These are phyloP conservation scores for Triplophysa rosa DNA, from an alignment of 2,113 vertebrate genomes.

Conservation along the genomic window DNA sequence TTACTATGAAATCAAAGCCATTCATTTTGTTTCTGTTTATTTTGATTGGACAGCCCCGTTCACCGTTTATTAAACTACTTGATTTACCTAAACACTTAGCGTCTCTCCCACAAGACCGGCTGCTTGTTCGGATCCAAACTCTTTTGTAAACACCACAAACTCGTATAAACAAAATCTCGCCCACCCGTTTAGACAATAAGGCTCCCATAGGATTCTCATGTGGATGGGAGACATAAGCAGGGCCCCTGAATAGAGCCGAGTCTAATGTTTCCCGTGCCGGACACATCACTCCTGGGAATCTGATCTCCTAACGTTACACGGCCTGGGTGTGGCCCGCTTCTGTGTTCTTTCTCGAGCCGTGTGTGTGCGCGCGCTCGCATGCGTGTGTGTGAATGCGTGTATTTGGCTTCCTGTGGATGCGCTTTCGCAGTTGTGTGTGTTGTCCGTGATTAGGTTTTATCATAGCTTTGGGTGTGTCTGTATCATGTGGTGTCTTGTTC, in stretches of 20 bases:
- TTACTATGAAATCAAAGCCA: constrained; percentile 20
- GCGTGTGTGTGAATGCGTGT: constrained; percentile 14
- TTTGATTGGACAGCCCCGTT: constrained; percentile 27
- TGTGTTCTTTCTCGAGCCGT: constrained; percentile 60
- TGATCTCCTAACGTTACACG: constrained; percentile 70
- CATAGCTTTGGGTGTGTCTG: constrained; percentile 31
- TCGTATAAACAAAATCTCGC: constrained; percentile 10
- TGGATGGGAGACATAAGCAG: constrained; percentile 4
- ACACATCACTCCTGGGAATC: constrained; percentile 57
- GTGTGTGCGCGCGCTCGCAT: not conserved
- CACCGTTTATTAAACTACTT: constrained; percentile 21
- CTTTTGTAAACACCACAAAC: constrained; percentile 12
- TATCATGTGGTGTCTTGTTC: constrained; percentile 11
- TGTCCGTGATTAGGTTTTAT: constrained; percentile 53
- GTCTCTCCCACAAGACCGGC: constrained; percentile 27
- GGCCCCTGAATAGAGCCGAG: constrained; percentile 45
- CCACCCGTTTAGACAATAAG: constrained; percentile 7
- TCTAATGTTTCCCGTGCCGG: constrained; percentile 50
- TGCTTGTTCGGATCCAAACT: constrained; percentile 10
- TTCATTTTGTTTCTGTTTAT: constrained; percentile 24
- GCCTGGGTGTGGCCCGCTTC: constrained; percentile 67
- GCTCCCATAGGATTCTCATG: constrained; percentile 31
- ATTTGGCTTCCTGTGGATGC: constrained; percentile 49
- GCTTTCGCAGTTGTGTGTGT: constrained; percentile 23
- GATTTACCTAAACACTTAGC: constrained; percentile 24